Conservation (phyloP, 2,888 invertebrate genomes). For the Calephelis perditalis region DNA sequence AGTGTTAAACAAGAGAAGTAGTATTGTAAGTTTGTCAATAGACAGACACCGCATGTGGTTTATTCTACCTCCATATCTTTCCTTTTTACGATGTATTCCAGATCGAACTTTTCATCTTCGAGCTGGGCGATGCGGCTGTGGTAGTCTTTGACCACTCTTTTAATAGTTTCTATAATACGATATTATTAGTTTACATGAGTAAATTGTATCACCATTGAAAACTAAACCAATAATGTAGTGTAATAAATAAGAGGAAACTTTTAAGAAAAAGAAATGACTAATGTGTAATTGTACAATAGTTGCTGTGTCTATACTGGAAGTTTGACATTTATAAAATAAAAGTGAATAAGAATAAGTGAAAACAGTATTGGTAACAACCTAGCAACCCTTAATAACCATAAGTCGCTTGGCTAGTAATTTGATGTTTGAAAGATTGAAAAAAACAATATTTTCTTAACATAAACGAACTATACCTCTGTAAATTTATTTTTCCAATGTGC, state of each 20-base stretch:
- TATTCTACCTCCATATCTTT: conserved; percentile 97
- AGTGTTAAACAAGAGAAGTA: conserved; percentile 61
- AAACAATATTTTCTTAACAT: no score
- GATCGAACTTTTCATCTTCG: conserved; percentile 98
- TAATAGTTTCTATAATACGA: conserved; percentile 85
- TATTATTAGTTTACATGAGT: conserved; percentile 49
- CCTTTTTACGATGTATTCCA: conserved; percentile 98
- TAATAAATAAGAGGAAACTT: conserved; percentile 33
- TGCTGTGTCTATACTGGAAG: no score
- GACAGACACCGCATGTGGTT: conserved; percentile 51
- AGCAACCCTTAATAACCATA: no score
- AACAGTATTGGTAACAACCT: no score
- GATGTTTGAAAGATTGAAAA: no score
- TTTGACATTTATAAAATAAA: no score
- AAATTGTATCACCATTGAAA: conserved; percentile 34
- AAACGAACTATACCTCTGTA: no score
- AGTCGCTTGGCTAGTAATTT: no score
- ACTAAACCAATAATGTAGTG: conserved; percentile 41
- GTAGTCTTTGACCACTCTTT: conserved; percentile 88
- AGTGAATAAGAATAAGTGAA: no score
- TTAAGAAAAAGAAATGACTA: no score
- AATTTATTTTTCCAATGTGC: no score
- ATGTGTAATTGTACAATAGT: no score
- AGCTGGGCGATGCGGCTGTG: conserved; percentile 91
- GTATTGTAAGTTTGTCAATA: conserved; percentile 67